phyloP scores from a whole-genome alignment of 92 coral and sea anemone genomes.

The Palythoa grandiflora region DNA sequence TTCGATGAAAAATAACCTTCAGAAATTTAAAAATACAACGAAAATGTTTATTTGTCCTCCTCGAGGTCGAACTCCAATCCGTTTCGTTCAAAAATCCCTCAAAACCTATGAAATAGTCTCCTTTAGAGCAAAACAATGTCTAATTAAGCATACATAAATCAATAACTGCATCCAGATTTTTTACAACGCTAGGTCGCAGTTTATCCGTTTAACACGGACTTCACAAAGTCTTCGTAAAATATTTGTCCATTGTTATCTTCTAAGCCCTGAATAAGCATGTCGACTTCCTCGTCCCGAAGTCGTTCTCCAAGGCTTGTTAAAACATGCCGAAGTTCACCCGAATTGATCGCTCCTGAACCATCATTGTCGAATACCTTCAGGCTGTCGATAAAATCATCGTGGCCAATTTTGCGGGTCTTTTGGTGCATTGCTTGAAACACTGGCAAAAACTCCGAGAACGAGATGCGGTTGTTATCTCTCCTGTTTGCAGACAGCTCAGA shows the following conservation, averaged over 20 bases:
- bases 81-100: background rate
- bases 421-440: constrained; percentile 85
- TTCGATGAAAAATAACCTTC: background rate
- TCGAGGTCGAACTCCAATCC: background rate
- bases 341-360: constrained; percentile 85
- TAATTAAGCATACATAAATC: background rate
- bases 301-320: constrained; percentile 93
- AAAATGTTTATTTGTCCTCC: background rate
- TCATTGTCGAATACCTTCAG: constrained; percentile 93
- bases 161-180: background rate
- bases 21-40: background rate
- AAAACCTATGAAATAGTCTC: background rate
- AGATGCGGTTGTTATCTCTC: constrained; percentile 67
- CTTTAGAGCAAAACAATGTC: constrained; percentile 4
- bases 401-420: constrained; percentile 73
- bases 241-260: constrained; percentile 96
- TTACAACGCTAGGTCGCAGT: background rate
- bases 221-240: constrained; percentile 91
- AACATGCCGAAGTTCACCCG: constrained; percentile 96
- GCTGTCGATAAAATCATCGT: constrained; percentile 94
- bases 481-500: constrained; percentile 90
- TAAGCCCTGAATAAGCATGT: constrained; percentile 83
- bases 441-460: constrained; percentile 93
- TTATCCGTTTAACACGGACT: constrained; percentile 82
- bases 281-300: constrained; percentile 89